Percentiles rank a stretch among this genome's conserved stretches.
Evolutionary conservation across 2,797 vertebrate species (phyloP).

Genomic region (Dendrocincla tyrannina): DNA sequence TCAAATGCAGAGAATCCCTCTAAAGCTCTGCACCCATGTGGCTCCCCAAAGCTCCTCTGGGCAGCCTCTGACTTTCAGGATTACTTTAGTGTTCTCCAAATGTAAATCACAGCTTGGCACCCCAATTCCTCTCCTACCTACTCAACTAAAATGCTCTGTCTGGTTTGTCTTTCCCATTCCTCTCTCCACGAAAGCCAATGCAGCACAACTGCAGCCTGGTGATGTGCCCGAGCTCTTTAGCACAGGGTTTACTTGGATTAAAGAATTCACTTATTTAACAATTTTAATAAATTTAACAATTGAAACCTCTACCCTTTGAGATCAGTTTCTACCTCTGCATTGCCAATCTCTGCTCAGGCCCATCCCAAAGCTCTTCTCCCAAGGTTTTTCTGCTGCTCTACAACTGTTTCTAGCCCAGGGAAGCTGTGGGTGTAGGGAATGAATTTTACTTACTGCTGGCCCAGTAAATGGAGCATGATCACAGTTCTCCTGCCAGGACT

Average conservation of each 20-base stretch:
- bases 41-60: background rate
- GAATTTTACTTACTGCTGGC: conserved; percentile 84
- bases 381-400: background rate
- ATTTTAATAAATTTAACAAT: background rate
- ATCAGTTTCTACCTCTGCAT: background rate
- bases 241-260: background rate
- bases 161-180: background rate
- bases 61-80: background rate
- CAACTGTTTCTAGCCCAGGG: background rate
- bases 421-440: background rate
- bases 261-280: background rate
- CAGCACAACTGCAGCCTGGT: background rate
- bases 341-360: background rate
- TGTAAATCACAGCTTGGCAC: background rate
- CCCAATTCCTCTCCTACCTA: background rate
- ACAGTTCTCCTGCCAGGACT: conserved; percentile 98
- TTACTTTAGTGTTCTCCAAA: background rate
- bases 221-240: background rate
- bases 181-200: background rate
- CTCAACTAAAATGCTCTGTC: background rate
- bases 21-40: background rate
- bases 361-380: background rate
- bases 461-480: conserved; percentile 94
- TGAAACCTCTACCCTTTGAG: background rate
- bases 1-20: background rate